phyloP scores from a whole-genome alignment of 2,113 vertebrate genomes.

The Scolopax mira region DNA sequence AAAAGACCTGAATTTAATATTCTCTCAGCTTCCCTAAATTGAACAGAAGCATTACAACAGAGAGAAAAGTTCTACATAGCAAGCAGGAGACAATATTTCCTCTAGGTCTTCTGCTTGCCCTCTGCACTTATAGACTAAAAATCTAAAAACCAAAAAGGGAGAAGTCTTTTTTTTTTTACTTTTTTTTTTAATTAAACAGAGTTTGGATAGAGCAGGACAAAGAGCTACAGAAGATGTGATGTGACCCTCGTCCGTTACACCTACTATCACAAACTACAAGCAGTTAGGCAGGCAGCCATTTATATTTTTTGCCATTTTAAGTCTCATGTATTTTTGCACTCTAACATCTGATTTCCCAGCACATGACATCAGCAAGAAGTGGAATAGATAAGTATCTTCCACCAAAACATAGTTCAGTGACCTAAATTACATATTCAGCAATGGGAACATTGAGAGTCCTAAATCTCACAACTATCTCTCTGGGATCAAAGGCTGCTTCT shows the following conservation, averaged over 20 bases:
- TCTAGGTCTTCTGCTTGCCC: background rate
- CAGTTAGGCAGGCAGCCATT: background rate
- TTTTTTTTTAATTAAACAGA: background rate
- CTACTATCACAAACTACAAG: background rate
- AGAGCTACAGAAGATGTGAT: background rate
- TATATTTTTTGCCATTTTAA: background rate
- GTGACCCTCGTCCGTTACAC: background rate
- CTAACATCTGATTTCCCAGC: constrained; percentile 55
- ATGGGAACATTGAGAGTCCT: background rate
- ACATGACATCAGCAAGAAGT: constrained; percentile 57
- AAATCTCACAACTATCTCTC: background rate
- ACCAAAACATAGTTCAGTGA: constrained; percentile 53
- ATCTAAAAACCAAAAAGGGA: background rate
- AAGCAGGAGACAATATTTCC: background rate
- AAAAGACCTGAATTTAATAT: background rate
- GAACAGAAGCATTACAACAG: background rate
- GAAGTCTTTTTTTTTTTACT: background rate
- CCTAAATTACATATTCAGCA: constrained; percentile 56
- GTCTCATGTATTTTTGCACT: constrained; percentile 32
- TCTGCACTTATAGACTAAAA: background rate
- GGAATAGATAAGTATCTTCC: constrained; percentile 56
- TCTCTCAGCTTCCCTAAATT: background rate
- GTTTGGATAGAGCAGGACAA: background rate
- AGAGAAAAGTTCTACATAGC: background rate
- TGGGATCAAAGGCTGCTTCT: constrained; percentile 14